These are phyloP conservation scores for Scopus umbretta DNA, from an alignment of 2,113 vertebrate genomes.

Conservation along the genomic window DNA sequence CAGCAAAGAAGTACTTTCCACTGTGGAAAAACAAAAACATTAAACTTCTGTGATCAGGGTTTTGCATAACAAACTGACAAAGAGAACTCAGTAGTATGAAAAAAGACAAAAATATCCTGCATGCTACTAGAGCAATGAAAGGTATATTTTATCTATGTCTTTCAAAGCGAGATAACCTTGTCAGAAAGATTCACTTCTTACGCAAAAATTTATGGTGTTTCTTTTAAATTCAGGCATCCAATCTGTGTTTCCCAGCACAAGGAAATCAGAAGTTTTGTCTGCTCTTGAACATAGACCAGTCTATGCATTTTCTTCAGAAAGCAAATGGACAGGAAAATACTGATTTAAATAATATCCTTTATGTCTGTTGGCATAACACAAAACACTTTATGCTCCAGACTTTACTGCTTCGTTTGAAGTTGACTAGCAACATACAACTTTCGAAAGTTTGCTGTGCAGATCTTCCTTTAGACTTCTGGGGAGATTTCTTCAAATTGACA, in stretches of 20 bases:
- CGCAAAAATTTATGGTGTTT: constrained; percentile 19
- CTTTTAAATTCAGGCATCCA: constrained; percentile 9
- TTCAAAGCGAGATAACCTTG: background rate
- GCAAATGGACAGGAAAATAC: constrained; percentile 42
- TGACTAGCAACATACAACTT: background rate
- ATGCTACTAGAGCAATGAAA: background rate
- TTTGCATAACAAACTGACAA: constrained; percentile 48
- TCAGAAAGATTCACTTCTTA: constrained; percentile 7
- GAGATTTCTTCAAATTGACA: constrained; percentile 3
- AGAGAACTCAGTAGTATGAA: constrained; percentile 13
- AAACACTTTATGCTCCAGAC: background rate
- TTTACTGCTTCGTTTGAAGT: constrained; percentile 33
- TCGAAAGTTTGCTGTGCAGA: background rate
- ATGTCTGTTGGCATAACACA: constrained; percentile 23
- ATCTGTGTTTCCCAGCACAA: background rate
- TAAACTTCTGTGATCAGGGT: constrained; percentile 28
- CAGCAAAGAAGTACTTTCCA: constrained; percentile 26
- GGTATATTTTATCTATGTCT: background rate
- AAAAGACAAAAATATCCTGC: constrained; percentile 40
- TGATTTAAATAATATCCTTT: constrained; percentile 30
- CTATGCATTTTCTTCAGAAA: constrained; percentile 41
- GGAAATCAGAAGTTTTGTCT: constrained; percentile 29
- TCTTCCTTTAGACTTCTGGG: constrained; percentile 1
- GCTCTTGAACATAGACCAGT: constrained; percentile 41
- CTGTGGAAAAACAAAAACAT: constrained; percentile 40